phyloP scores from a whole-genome alignment of 2,113 vertebrate species.

The Prietella phreatophila region DNA sequence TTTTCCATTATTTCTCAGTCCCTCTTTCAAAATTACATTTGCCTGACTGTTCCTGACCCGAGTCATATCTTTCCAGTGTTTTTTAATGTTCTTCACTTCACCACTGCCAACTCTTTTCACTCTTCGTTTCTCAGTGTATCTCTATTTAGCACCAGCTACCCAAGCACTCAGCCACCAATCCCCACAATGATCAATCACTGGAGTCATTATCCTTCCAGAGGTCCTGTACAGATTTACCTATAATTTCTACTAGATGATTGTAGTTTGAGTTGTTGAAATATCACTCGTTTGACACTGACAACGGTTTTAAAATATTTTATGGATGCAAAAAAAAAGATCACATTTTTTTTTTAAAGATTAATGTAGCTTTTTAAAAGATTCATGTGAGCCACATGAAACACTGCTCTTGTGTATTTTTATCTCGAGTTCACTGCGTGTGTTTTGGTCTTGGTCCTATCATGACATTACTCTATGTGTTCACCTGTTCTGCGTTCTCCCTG shows the following conservation, averaged over 20 bases:
- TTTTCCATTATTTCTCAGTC: background rate
- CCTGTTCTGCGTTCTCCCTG: background rate
- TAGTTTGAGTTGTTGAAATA: background rate
- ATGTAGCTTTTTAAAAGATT: background rate
- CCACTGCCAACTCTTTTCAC: background rate
- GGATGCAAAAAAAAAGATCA: background rate
- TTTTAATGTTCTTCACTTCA: background rate
- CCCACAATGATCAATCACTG: background rate
- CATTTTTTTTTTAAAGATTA: background rate
- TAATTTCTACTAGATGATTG: background rate
- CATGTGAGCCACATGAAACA: background rate
- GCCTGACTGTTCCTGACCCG: background rate
- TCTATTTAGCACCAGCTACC: background rate
- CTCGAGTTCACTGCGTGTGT: background rate
- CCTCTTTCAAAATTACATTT: conserved; percentile 15
- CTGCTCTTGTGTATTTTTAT: background rate
- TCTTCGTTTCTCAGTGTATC: background rate
- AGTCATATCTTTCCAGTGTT: background rate
- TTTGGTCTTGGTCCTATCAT: background rate
- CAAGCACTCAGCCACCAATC: background rate
- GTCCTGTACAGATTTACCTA: background rate
- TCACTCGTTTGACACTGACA: background rate
- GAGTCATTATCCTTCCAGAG: background rate
- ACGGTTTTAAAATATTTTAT: background rate
- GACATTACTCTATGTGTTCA: background rate